Evolutionary conservation across 2,113 vertebrate species (phyloP), one percentile per base, ranked within the genome.

Genomic region (Hoplias malabaricus): DNA sequence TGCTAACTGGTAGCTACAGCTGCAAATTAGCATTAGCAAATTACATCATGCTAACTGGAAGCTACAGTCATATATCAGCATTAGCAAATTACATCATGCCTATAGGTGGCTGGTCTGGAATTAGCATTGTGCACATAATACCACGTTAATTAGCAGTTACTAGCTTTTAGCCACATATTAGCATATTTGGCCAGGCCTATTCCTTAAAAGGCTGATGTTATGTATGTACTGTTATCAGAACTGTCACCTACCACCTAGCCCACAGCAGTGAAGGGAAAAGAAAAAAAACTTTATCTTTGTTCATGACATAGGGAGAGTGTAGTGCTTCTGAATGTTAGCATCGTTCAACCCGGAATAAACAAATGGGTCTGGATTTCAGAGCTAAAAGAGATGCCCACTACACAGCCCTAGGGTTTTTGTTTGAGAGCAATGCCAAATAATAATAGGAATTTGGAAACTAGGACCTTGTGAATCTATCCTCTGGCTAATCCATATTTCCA

Each of bases 381-480:
- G 23, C 54, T 29, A 23, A 10, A 14, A 71, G 69, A 62, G 38
- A 48, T 34, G 56, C 57, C 57, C 56, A 48, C 43, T 16, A 48
- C 40, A 25, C 40, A 34, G 72, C 72, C 72, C 59, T 23, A 9
- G 42, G 72, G 27, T 14, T 25, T 74, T 38, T 43, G 34, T 50
- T 65, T 19, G 4, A 53, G 43, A 63, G 43, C 21, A 13, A 3
- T 50, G 21, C 72, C 40, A 25, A 5, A 27, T 13, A 42, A 50
- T 50, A 75, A 75, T 25, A 54, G 29, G 34, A 40, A 75, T 29
- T 27, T 34, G 2, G 27, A 75, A 75, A 29, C 70, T n/a, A 59
- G 4, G 54, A 73, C 23, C 43, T 65, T 38, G 21, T 16, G 29
- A 66, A 34, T 53, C 14, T 66, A 36, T 75, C 70, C 38, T 73